phyloP scores from a whole-genome alignment of 2,797 vertebrate genomes.

The Phataginus tetradactyla region DNA sequence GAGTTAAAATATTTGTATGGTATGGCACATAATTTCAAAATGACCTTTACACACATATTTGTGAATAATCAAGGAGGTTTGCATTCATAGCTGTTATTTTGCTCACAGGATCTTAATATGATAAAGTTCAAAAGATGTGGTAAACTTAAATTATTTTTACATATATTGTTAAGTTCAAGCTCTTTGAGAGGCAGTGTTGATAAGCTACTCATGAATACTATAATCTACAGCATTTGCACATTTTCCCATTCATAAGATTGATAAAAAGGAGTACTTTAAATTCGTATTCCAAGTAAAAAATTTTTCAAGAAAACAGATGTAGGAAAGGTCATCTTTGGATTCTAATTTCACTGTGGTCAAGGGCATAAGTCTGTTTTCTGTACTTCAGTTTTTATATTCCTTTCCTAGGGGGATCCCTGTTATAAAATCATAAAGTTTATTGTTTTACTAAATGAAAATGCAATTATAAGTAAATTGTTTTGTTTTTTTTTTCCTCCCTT shows the following conservation, averaged over 20 bases:
- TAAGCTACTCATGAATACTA: neutral
- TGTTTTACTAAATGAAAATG: slow-evolving; percentile 72
- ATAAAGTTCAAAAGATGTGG: slow-evolving; percentile 53
- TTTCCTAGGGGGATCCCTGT: neutral
- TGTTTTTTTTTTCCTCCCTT: slow-evolving; percentile 78
- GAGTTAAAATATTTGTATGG: slow-evolving; percentile 58
- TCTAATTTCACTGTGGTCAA: neutral
- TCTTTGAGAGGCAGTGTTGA: neutral
- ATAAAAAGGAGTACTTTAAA: neutral
- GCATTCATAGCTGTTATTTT: slow-evolving; percentile 46
- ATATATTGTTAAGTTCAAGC: neutral
- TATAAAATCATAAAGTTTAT: neutral
- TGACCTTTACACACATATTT: slow-evolving; percentile 51
- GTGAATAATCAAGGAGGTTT: slow-evolving; percentile 49
- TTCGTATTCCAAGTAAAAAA: slow-evolving; percentile 31
- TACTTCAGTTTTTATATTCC: neutral
- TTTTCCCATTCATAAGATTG: neutral
- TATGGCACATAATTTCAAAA: slow-evolving; percentile 56
- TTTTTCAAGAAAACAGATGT: neutral
- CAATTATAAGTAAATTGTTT: slow-evolving; percentile 67
- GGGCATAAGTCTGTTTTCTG: neutral
- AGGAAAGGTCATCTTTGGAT: neutral
- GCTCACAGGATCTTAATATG: slow-evolving; percentile 6
- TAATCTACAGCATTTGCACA: neutral
- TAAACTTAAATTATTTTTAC: slow-evolving; percentile 43